phyloP scores from a whole-genome alignment of 2,888 invertebrate genomes.

The Parnassius glacialis region DNA sequence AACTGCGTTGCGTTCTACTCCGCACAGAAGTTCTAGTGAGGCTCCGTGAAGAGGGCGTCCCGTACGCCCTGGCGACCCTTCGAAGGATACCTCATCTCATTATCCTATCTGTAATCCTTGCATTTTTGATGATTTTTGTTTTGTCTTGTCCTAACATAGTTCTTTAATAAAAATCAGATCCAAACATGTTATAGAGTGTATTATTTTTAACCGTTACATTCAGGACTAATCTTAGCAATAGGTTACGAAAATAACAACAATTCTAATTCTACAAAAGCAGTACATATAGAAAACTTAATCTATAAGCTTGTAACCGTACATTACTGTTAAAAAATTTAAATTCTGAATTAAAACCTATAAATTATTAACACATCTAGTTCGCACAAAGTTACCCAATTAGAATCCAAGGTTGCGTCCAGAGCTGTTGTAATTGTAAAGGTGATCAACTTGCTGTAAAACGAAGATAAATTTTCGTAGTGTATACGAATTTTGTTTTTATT shows the following conservation, averaged over 20 bases:
- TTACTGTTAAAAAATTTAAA: too few species aligned
- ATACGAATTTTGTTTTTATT: constrained; percentile 1
- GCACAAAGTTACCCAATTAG: constrained; percentile 43
- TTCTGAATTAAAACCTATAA: too few species aligned
- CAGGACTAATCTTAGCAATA: too few species aligned
- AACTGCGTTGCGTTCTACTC: constrained; percentile 66
- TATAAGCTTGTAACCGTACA: too few species aligned
- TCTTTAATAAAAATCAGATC: too few species aligned
- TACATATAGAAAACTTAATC: too few species aligned
- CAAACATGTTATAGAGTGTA: too few species aligned
- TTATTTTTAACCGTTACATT: too few species aligned
- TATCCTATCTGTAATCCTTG: constrained; percentile 76
- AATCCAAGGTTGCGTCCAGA: constrained; percentile 46
- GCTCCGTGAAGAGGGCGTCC: constrained; percentile 56
- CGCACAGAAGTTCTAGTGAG: constrained; percentile 64
- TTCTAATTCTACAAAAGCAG: too few species aligned
- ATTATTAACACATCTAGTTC: too few species aligned
- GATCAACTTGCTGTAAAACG: constrained; percentile 22
- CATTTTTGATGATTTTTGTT: constrained; percentile 57
- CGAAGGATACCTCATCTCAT: constrained; percentile 78
- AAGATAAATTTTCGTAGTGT: constrained; percentile 16
- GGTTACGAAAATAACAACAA: too few species aligned
- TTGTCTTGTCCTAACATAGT: too few species aligned
- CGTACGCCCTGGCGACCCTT: constrained; percentile 51
- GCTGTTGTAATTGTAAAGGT: constrained; percentile 28